These are phyloP conservation scores for Arothron firmamentum DNA, from an alignment of 2,113 vertebrate species.

Conservation along the genomic window DNA sequence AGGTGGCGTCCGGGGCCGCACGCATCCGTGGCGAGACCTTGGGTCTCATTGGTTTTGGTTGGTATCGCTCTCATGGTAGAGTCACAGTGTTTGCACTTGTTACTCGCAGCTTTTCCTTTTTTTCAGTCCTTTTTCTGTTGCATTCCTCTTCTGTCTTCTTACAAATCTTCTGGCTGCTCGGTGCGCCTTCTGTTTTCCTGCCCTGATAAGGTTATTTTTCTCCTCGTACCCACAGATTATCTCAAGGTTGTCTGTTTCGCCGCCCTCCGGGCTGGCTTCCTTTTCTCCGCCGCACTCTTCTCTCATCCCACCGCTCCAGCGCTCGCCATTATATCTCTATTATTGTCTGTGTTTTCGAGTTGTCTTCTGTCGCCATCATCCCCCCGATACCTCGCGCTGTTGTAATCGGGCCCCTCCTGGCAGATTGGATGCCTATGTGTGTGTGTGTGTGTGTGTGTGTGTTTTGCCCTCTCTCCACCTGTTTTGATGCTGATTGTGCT, in stretches of 20 bases:
- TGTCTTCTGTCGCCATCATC: slow-evolving; percentile 19
- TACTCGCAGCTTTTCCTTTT: background rate
- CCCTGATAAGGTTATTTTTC: slow-evolving; percentile 53
- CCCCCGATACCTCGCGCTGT: slow-evolving; percentile 28
- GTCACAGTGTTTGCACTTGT: background rate
- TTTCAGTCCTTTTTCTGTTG: background rate
- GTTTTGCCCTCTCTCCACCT: slow-evolving; percentile 24
- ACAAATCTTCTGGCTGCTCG: slow-evolving; percentile 32
- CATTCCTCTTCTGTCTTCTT: slow-evolving; percentile 10
- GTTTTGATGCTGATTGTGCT: slow-evolving; percentile 29
- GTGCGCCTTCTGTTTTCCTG: slow-evolving; percentile 42
- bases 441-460: slow-evolving; percentile 10
- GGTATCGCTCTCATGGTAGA: slow-evolving; percentile 1
- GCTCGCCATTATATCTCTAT: slow-evolving; percentile 42
- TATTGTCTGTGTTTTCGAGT: slow-evolving; percentile 24
- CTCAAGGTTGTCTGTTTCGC: slow-evolving; percentile 62
- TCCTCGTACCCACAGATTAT: slow-evolving; percentile 44
- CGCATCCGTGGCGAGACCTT: slow-evolving; percentile 93
- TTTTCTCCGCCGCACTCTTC: slow-evolving; percentile 38
- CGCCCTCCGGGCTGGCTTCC: slow-evolving; percentile 47
- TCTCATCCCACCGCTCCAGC: slow-evolving; percentile 36
- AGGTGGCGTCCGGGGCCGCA: slow-evolving; percentile 91
- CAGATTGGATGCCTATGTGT: slow-evolving; percentile 2
- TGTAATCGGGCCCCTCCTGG: slow-evolving; percentile 36
- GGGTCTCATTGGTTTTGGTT: slow-evolving; percentile 95